phyloP scores from a whole-genome alignment of 2,113 vertebrate species.

The Leucosticte australis region DNA sequence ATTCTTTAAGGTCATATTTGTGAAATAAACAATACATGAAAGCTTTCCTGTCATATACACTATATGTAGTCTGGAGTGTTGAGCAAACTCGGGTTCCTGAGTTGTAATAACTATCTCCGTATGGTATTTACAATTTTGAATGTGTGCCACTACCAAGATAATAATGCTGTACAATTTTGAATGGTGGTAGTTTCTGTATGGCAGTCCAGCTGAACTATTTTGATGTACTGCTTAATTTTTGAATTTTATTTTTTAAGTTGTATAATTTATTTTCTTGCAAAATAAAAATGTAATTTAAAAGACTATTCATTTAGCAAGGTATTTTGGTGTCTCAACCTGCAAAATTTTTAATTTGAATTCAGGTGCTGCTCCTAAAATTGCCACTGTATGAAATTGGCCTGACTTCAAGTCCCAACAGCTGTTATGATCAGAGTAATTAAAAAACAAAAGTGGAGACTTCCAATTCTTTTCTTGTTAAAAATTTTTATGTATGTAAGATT shows the following conservation, averaged over 20 bases:
- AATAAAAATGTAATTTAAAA: constrained; percentile 91
- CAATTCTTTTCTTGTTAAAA: not conserved
- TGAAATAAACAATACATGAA: constrained; percentile 70
- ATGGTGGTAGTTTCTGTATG: constrained; percentile 82
- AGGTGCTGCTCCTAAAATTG: not conserved
- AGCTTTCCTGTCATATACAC: constrained; percentile 76
- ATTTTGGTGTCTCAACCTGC: constrained; percentile 52
- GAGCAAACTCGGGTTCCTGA: constrained; percentile 75
- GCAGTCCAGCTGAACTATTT: constrained; percentile 82
- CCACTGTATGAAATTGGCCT: not conserved
- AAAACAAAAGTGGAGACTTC: not conserved
- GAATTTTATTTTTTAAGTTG: constrained; percentile 87
- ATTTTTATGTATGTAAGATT: not conserved
- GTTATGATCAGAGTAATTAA: not conserved
- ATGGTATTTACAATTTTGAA: constrained; percentile 78
- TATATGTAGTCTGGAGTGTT: constrained; percentile 78
- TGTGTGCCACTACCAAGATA: constrained; percentile 79
- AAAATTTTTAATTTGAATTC: not conserved
- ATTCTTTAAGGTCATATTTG: constrained; percentile 71
- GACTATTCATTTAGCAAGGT: constrained; percentile 50
- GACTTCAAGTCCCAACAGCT: not conserved
- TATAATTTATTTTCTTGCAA: constrained; percentile 95
- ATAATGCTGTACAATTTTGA: constrained; percentile 77
- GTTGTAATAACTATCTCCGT: constrained; percentile 73
- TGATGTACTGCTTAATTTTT: constrained; percentile 85